A percentile compares a stretch with the other conserved stretches of the same genome.
These are phyloP conservation scores for Hyperoplus immaculatus DNA, from an alignment of 2,797 vertebrate genomes.

Conservation along the genomic window DNA sequence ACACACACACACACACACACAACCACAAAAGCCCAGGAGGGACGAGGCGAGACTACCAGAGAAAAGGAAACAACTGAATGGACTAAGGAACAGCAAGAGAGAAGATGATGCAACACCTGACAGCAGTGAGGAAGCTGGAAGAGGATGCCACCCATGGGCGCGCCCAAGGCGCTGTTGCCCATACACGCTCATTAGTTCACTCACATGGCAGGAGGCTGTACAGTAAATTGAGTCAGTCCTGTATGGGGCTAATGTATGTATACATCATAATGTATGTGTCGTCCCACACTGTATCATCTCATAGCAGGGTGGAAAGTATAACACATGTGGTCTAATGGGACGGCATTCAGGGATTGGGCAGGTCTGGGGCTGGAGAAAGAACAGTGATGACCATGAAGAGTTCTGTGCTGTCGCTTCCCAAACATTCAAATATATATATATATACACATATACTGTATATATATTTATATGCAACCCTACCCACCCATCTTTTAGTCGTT, in stretches of 20 bases:
- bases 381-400: slow-evolving; percentile 25
- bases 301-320: slow-evolving; percentile 20
- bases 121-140: slow-evolving; percentile 35
- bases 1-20: slow-evolving; percentile 23
- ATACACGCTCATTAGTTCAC: slow-evolving; percentile 23
- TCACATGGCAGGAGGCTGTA: slow-evolving; percentile 32
- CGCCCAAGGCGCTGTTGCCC: slow-evolving; percentile 8
- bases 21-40: slow-evolving; percentile 10
- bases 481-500: slow-evolving; percentile 46
- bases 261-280: slow-evolving; percentile 15
- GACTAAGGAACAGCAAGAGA: slow-evolving; percentile 48
- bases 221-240: slow-evolving; percentile 14
- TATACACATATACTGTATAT: neutral
- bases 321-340: slow-evolving; percentile 38
- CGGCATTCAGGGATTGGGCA: slow-evolving; percentile 36
- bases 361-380: slow-evolving; percentile 20
- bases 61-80: neutral
- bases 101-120: slow-evolving; percentile 31
- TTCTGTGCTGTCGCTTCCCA: slow-evolving; percentile 53
- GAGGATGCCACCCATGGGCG: slow-evolving; percentile 22
- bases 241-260: slow-evolving; percentile 16
- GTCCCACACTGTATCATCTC: slow-evolving; percentile 30
- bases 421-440: slow-evolving; percentile 43
- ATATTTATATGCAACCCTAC: slow-evolving; percentile 5
- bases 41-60: slow-evolving; percentile 29